phyloP scores from a whole-genome alignment of 2,888 invertebrate genomes.

The Agriopis aurantiaria region DNA sequence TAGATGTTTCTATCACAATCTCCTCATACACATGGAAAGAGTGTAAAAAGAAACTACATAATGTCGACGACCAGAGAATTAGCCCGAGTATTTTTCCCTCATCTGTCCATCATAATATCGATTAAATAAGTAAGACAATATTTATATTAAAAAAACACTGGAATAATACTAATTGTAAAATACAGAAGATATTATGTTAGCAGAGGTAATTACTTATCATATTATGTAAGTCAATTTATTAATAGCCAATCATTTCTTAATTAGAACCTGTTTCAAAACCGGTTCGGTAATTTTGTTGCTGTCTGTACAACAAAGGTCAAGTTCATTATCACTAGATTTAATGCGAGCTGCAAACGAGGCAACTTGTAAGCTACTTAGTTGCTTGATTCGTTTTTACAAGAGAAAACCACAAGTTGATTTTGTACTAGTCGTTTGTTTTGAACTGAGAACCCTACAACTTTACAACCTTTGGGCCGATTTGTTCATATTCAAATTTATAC shows the following conservation, averaged over 20 bases:
- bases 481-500: too few species aligned
- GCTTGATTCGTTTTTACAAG: neutral
- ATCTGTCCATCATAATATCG: too few species aligned
- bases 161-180: neutral
- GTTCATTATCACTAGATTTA: slow-evolving; percentile 29
- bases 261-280: slow-evolving; percentile 8
- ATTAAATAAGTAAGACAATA: too few species aligned
- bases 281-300: slow-evolving; percentile 1
- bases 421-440: too few species aligned
- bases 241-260: slow-evolving; percentile 6
- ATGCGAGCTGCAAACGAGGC: slow-evolving; percentile 21
- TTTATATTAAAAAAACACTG: too few species aligned
- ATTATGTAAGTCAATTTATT: neutral
- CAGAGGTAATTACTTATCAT: neutral
- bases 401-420: neutral
- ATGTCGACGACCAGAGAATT: too few species aligned
- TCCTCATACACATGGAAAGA: too few species aligned
- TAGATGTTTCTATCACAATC: too few species aligned
- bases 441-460: too few species aligned
- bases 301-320: slow-evolving; percentile 35
- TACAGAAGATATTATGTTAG: neutral
- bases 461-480: too few species aligned
- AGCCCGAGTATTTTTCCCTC: too few species aligned
- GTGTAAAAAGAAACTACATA: too few species aligned
- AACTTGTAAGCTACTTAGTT: slow-evolving; percentile 6